Conservation (phyloP, 2,888 invertebrate genomes). For the Eulithis testata region DNA sequence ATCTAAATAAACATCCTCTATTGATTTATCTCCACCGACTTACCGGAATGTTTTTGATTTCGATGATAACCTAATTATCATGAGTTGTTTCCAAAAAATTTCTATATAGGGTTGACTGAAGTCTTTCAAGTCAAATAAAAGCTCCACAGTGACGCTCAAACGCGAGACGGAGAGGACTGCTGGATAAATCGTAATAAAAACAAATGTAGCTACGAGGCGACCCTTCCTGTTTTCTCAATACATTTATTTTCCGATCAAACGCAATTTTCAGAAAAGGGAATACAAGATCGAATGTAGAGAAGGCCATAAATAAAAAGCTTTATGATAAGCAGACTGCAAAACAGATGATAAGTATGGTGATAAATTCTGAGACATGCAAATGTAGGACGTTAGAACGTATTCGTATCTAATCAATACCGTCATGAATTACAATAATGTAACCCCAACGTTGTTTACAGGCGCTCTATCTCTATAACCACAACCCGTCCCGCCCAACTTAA, state of each 20-base stretch:
- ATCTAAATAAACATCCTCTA: neutral
- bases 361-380: conserved; percentile 29
- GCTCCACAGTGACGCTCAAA: conserved; percentile 53
- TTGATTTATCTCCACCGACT: neutral
- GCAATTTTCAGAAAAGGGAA: conserved; percentile 52
- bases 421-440: conserved; percentile 39
- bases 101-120: conserved; percentile 46
- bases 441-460: conserved; percentile 38
- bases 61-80: conserved; percentile 10
- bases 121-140: conserved; percentile 63
- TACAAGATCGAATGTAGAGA: conserved; percentile 6
- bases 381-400: conserved; percentile 23
- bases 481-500: conserved; percentile 27
- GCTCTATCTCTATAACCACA: conserved; percentile 18
- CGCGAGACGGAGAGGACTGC: conserved; percentile 55
- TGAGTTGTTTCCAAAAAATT: conserved; percentile 24
- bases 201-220: conserved; percentile 69
- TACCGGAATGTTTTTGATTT: neutral
- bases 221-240: conserved; percentile 67
- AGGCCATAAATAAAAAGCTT: conserved; percentile 19
- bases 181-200: conserved; percentile 75
- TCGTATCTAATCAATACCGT: conserved; percentile 37
- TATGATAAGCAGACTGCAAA: conserved; percentile 25
- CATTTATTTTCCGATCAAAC: conserved; percentile 64
- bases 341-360: conserved; percentile 29